These are phyloP conservation scores for Polypedilum pembai DNA, from an alignment of 1,140 invertebrate species.

Conservation along the genomic window DNA sequence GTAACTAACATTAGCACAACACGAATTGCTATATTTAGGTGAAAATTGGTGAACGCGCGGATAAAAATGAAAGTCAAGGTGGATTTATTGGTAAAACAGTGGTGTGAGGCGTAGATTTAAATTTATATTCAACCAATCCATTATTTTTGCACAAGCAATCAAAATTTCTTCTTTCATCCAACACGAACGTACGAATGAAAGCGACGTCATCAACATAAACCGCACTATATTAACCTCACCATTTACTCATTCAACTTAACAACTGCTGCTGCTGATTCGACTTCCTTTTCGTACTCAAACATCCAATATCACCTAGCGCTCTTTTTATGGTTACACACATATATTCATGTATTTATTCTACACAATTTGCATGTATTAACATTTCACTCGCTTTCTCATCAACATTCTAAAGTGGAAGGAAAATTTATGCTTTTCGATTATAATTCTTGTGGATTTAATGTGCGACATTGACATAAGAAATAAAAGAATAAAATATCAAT, in stretches of 20 bases:
- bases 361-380: constrained; percentile 26
- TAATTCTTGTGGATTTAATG: constrained; percentile 5
- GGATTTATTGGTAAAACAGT: too few relatives aligned
- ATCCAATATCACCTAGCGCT: background rate
- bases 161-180: background rate
- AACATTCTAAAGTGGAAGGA: constrained; percentile 6
- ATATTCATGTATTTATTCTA: background rate
- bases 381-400: constrained; percentile 25
- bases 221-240: too few relatives aligned
- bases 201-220: too few relatives aligned
- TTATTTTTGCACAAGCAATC: constrained; percentile 3
- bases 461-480: too few relatives aligned
- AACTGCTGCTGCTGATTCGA: background rate
- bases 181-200: too few relatives aligned
- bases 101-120: background rate
- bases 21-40: too few relatives aligned
- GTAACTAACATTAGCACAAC: too few relatives aligned
- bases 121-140: constrained; percentile 21
- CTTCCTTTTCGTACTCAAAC: background rate
- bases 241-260: background rate
- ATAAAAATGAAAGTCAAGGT: constrained; percentile 24
- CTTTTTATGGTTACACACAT: background rate
- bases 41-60: background rate
- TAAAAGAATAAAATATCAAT: too few relatives aligned
- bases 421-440: constrained; percentile 7